Evolutionary conservation across 35 echinoderm and acorn worm species (phyloP).

Genomic region (Heliocidaris tuberculata): DNA sequence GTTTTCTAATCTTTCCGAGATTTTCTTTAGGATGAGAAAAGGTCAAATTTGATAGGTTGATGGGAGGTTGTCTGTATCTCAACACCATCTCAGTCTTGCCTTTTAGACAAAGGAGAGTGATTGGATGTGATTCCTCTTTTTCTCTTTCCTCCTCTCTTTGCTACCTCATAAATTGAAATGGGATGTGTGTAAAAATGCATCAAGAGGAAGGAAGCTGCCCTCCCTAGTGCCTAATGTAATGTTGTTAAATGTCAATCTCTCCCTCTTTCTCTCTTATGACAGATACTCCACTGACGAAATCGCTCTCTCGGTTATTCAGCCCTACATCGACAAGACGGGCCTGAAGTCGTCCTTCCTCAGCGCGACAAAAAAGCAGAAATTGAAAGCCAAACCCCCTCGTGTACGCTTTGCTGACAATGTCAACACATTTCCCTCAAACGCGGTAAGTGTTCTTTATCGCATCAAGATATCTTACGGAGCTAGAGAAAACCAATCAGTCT

Average conservation of each 20-base stretch:
- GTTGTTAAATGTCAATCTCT: neutral
- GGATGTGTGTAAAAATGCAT: neutral
- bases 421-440: constrained; percentile 56
- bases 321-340: constrained; percentile 86
- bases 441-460: constrained; percentile 59
- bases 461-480: neutral
- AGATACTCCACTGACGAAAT: constrained; percentile 81
- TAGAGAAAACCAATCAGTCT: neutral
- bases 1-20: neutral
- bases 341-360: constrained; percentile 92
- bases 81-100: neutral
- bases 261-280: neutral
- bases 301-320: constrained; percentile 81
- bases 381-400: constrained; percentile 83
- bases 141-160: neutral
- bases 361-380: constrained; percentile 88
- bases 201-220: neutral
- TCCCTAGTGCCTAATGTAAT: constrained; percentile 3
- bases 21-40: neutral
- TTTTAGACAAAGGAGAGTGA: neutral
- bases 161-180: neutral
- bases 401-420: constrained; percentile 93
- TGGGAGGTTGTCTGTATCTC: neutral
- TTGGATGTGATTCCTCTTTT: neutral
- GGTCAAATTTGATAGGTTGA: neutral